Evolutionary conservation across 2,113 vertebrate genomes (phyloP).

Genomic region (Tinamus guttatus): DNA sequence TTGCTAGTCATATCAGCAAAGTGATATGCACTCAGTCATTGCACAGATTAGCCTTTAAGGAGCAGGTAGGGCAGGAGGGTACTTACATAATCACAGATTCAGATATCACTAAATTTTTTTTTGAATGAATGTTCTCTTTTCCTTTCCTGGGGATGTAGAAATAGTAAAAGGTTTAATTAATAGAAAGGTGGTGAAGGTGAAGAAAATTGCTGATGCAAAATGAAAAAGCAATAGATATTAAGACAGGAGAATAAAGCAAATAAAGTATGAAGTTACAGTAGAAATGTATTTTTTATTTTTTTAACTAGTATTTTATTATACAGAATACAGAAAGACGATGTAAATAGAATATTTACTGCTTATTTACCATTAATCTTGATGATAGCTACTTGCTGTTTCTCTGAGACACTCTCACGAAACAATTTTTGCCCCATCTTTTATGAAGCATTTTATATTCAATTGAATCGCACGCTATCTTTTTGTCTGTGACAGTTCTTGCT

Average conservation of each 20-base stretch:
- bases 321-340: neutral
- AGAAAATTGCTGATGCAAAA: neutral
- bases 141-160: neutral
- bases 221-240: neutral
- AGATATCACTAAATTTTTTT: neutral
- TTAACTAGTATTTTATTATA: neutral
- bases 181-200: neutral
- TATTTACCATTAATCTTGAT: neutral
- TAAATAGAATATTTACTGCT: neutral
- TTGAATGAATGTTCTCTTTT: neutral
- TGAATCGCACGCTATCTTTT: neutral
- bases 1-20: neutral
- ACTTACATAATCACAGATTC: neutral
- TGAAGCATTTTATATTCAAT: neutral
- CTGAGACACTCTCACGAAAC: neutral
- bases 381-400: neutral
- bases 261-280: neutral
- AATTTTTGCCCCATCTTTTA: neutral
- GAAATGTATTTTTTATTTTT: neutral
- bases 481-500: neutral
- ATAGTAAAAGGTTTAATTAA: neutral
- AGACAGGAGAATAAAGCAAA: neutral
- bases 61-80: neutral
- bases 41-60: neutral
- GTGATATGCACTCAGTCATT: neutral